Evolutionary conservation across 2,797 vertebrate species (phyloP), one percentile per base, ranked within the genome.

Genomic region (Oceanodroma leucorhoa): DNA sequence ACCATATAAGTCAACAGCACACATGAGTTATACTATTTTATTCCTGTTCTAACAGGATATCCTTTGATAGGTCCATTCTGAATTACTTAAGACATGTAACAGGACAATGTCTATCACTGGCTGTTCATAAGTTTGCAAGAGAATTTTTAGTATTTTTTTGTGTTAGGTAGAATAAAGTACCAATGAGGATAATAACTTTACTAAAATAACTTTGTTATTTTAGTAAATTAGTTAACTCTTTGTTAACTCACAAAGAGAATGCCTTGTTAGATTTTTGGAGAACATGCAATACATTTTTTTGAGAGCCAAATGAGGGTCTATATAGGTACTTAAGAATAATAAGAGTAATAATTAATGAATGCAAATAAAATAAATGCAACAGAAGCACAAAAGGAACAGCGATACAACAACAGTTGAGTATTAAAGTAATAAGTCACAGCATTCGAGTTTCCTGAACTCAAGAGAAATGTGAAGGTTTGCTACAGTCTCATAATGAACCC

Each of bases 21-120:
- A 10, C 7, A 53, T 1, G 0, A 29, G 6, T 30, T 57, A 29
- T 3, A 51, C 0, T 9, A 8, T 16, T 73, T 81, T 38, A 27
- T 41, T 58, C 11, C 8, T 81, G 3, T 60, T 91, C 19, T 82
- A 71, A 76, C 14, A 53, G 3, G 3, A 41, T 50, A n/a, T 50
- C 48, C 13, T 71, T 70, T 1, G 1, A 36, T 7, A 75, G 8
- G 20, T n/a, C 54, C 5, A 34, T 48, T 50, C 30, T 54, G 9
- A 9, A 41, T 81, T 53, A 70, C 22, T 66, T 32, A 66, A 62
- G 18, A 51, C 7, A 57, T 0, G 0, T 41, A 72, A 18, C 10
- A 70, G 7, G 17, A 30, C 12, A 65, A 11, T 30, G n/a, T 48
- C 5, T 43, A 22, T 53, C 41, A 70, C 17, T 69, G 12, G 7